Conservation (phyloP, 2,797 vertebrate genomes). For the Hafferia zeledoni region DNA sequence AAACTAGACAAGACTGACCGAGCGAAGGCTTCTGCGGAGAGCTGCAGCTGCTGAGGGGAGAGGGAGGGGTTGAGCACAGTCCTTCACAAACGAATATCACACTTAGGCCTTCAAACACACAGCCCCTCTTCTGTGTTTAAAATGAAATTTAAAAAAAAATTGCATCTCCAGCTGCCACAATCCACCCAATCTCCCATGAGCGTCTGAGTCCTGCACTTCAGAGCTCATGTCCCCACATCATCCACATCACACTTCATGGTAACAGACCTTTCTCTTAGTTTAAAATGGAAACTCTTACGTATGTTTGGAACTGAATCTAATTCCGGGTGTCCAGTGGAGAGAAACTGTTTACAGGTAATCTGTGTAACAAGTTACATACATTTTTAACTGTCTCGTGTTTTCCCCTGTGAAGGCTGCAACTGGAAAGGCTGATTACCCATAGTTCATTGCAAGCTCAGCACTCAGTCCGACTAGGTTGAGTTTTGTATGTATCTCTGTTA, state of each 20-base stretch:
- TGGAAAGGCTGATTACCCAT: slow-evolving; percentile 80
- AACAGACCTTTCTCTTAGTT: slow-evolving; percentile 67
- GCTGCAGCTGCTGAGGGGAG: slow-evolving; percentile 95
- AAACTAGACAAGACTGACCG: slow-evolving; percentile 96
- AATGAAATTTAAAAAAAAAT: slow-evolving; percentile 50
- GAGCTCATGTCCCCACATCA: slow-evolving; percentile 49
- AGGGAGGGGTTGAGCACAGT: slow-evolving; percentile 76
- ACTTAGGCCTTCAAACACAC: slow-evolving; percentile 83
- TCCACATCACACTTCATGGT: slow-evolving; percentile 58
- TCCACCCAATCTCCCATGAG: slow-evolving; percentile 52
- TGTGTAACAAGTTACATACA: slow-evolving; percentile 78
- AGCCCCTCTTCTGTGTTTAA: slow-evolving; percentile 76
- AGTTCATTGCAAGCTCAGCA: slow-evolving; percentile 78
- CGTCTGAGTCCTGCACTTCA: slow-evolving; percentile 54
- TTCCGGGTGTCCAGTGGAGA: slow-evolving; percentile 74
- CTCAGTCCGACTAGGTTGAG: slow-evolving; percentile 78
- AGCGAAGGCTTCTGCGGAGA: slow-evolving; percentile 90
- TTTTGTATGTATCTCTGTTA: slow-evolving; percentile 86
- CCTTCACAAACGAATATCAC: slow-evolving; percentile 80
- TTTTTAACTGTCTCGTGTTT: slow-evolving; percentile 78
- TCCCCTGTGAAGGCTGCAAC: slow-evolving; percentile 77
- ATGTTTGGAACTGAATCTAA: slow-evolving; percentile 72
- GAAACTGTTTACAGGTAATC: slow-evolving; percentile 81
- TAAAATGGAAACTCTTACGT: slow-evolving; percentile 61
- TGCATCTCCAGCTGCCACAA: slow-evolving; percentile 80